Percentiles rank a stretch among this genome's conserved stretches.
Conservation (phyloP, 2,888 invertebrate species). For the Drosophila prolongata region DNA sequence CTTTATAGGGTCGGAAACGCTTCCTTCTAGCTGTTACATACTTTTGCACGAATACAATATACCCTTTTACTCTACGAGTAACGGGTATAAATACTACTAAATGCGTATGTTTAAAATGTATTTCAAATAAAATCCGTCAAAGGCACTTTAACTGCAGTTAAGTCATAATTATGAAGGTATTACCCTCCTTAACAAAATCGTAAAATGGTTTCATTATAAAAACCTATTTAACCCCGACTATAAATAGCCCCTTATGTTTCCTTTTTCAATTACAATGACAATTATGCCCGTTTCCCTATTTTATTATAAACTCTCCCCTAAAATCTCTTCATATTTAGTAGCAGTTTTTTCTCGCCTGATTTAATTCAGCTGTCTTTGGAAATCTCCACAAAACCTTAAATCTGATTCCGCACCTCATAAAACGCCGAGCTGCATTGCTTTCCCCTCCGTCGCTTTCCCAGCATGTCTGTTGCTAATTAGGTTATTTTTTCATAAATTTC, state of each 20-base stretch:
- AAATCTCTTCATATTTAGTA: background rate
- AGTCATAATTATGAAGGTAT: too few species aligned
- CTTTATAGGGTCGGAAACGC: too few species aligned
- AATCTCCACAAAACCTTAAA: conserved; percentile 8
- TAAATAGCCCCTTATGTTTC: background rate
- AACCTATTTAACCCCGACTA: background rate
- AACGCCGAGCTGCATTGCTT: conserved; percentile 4
- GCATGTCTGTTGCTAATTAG: conserved; percentile 64
- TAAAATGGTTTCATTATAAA: too few species aligned
- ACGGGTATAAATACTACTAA: too few species aligned
- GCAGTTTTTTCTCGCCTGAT: conserved; percentile 10
- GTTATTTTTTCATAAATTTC: conserved; percentile 34
- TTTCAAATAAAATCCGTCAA: too few species aligned
- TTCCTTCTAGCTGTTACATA: too few species aligned
- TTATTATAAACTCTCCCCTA: background rate
- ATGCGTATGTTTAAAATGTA: too few species aligned
- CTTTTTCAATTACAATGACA: background rate
- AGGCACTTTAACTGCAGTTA: too few species aligned
- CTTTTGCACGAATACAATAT: too few species aligned
- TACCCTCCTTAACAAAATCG: too few species aligned
- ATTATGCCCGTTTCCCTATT: background rate
- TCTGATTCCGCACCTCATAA: conserved; percentile 29
- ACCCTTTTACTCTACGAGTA: too few species aligned
- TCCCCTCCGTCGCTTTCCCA: conserved; percentile 33
- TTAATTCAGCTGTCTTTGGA: conserved; percentile 21